Evolutionary conservation across 2,113 vertebrate species (phyloP), one percentile per base, ranked within the genome.

Genomic region (Scomber japonicus): DNA sequence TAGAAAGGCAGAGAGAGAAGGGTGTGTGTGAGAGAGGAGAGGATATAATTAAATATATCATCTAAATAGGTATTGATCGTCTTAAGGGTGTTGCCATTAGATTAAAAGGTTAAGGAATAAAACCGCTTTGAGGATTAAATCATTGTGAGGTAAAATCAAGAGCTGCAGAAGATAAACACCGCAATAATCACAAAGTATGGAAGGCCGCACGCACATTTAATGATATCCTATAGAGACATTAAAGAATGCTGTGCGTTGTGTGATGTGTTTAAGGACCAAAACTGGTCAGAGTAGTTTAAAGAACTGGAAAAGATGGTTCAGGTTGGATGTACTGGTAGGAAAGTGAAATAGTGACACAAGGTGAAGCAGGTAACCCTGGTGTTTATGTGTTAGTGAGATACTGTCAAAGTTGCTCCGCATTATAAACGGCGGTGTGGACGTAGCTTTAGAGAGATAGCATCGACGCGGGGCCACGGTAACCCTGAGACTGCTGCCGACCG

Each of bases 71-170:
- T 89, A 94, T 94, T 80, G 92, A 94, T 94, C 69, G 66, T 82
- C 82, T 91, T 91, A 83, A 86, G 87, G 78, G 79, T 89, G 85
- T 87, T 88, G 75, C 73, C 40, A 62, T 88, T 82, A 83, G 93
- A 94, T 93, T 92, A 91, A 94, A 93, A 93, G 91, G 89, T 93
- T 90, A 91, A 86, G 82, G 83, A 88, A 88, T 88, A 89, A 94
- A 93, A 85, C 48, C 5, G 75, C 84, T 92, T 78, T 82, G 80
- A 82, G 88, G 86, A 93, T 94, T 92, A 93, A 93, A 94, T 92
- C 87, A 90, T 83, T 87, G 73, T 65, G 83, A 94, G 87, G 83
- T 71, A 82, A 90, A 91, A 91, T 88, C 74, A 90, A 90, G 81
- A 89, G 83, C 64, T 21, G 57, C 46, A n/a, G 14, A 73, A 85